Base-by-base conservation (phyloP, 2,888 invertebrate genomes). In the Seladonia tumulorum region DNA sequence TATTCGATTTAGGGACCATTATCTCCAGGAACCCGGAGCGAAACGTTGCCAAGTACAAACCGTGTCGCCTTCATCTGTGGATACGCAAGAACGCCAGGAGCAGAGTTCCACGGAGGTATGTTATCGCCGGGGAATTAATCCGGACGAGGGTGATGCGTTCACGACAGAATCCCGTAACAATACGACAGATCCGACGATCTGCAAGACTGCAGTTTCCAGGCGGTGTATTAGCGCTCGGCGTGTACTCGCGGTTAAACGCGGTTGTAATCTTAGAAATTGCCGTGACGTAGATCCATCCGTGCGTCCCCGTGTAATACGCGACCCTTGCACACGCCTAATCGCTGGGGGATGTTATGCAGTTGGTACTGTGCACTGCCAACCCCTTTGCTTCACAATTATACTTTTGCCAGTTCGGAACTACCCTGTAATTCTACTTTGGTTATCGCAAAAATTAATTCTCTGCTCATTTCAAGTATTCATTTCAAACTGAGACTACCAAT, bases 191-290 rank as follows among this genome's bases (percentile, higher is more conserved):
- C 84, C 82, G 84, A 81, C 87, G 90, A 89, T 90, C 82, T 83
- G 82, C 86, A 81, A 88, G 88, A 79, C 86, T 83, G 82, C 71
- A 75, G 81, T 88, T 83, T 79, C 86, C 82, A 79, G 70, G 53
- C 66, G 81, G 79, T 68, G 76, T 79, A 85, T 85, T 85, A 81
- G 76, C 87, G 84, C 83, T 73, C 78, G 87, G 76, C 75, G 85
- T 89, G 90, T 90, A 82, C 57, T 76, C 90, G 87, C 85, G 90
- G 89, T 90, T 90, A 90, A 90, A 81, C 76, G 82, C 83, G 82
- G 78, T 82, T 90, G 90, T 90, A 90, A 89, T 90, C 89, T 85
- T 81, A 89, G 90, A 90, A 90, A 90, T 90, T 90, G 85, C 81
- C 83, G 71, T 79, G 84, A 85, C 86, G 79, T 39, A 70, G 78